Percentiles rank a stretch among this genome's conserved stretches.
phyloP scores from a whole-genome alignment of 2,797 vertebrate genomes.

The Tinamus major region DNA sequence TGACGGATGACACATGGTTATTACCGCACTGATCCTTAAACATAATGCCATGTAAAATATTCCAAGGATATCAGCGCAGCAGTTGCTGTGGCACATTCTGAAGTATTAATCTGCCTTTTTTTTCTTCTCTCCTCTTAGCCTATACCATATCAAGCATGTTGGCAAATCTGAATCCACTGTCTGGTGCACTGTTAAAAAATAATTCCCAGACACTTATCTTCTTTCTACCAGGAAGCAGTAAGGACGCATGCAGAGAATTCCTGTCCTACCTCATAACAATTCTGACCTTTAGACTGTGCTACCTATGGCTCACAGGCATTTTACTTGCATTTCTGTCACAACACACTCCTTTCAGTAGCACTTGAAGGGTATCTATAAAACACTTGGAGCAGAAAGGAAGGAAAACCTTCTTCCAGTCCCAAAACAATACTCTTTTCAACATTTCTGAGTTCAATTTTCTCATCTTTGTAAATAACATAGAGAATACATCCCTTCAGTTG shows the following conservation, averaged over 20 bases:
- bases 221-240: not conserved
- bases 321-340: not conserved
- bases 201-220: not conserved
- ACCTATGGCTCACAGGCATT: not conserved
- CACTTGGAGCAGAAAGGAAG: not conserved
- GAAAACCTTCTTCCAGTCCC: not conserved
- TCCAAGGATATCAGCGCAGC: not conserved
- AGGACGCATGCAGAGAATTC: not conserved
- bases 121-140: not conserved
- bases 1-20: not conserved
- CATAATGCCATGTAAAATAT: not conserved
- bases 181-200: not conserved
- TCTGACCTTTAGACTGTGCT: not conserved
- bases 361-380: not conserved
- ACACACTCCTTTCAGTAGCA: not conserved
- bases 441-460: not conserved
- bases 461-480: not conserved
- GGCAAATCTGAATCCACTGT: not conserved
- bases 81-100: not conserved
- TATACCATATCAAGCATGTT: not conserved
- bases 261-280: not conserved
- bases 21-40: accelerated
- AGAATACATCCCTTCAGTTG: not conserved
- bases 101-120: not conserved
- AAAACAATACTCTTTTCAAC: not conserved